Conservation (phyloP, 2,888 invertebrate genomes). For the Augochlorella aurata region DNA sequence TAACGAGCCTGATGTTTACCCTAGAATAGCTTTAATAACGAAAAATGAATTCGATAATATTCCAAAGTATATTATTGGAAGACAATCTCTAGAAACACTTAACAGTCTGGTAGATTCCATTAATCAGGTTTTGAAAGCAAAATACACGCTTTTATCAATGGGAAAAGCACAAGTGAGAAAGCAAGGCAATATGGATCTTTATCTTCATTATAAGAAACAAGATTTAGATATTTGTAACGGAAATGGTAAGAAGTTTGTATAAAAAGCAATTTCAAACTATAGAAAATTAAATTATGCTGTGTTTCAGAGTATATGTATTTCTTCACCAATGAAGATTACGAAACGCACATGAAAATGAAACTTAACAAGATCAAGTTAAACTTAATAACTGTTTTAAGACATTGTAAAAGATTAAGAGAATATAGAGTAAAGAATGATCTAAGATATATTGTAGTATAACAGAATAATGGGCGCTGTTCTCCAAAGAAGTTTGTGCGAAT, state of each 20-base stretch:
- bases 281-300: neutral
- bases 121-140: slow-evolving; percentile 74
- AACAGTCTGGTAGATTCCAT: slow-evolving; percentile 71
- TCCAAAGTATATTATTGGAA: slow-evolving; percentile 77
- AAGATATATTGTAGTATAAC: slow-evolving; percentile 45
- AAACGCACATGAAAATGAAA: slow-evolving; percentile 71
- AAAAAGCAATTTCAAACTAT: neutral
- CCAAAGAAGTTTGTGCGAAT: neutral
- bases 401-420: slow-evolving; percentile 75
- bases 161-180: slow-evolving; percentile 75
- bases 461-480: slow-evolving; percentile 24
- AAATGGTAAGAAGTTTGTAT: slow-evolving; percentile 60
- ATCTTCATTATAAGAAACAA: slow-evolving; percentile 73
- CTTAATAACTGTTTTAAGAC: slow-evolving; percentile 75
- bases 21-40: slow-evolving; percentile 57
- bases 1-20: slow-evolving; percentile 68
- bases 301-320: slow-evolving; percentile 74
- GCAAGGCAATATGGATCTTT: slow-evolving; percentile 75
- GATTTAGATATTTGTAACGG: slow-evolving; percentile 65
- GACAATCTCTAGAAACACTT: slow-evolving; percentile 69
- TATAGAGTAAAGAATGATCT: slow-evolving; percentile 66
- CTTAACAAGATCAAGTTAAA: slow-evolving; percentile 77
- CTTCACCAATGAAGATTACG: slow-evolving; percentile 76
- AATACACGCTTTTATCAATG: slow-evolving; percentile 73
- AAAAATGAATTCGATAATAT: slow-evolving; percentile 71